A percentile compares a stretch with the other conserved stretches of the same genome.
Evolutionary conservation across 1,140 invertebrate species (phyloP).

Genomic region (Pseudomyrmex sp.): DNA sequence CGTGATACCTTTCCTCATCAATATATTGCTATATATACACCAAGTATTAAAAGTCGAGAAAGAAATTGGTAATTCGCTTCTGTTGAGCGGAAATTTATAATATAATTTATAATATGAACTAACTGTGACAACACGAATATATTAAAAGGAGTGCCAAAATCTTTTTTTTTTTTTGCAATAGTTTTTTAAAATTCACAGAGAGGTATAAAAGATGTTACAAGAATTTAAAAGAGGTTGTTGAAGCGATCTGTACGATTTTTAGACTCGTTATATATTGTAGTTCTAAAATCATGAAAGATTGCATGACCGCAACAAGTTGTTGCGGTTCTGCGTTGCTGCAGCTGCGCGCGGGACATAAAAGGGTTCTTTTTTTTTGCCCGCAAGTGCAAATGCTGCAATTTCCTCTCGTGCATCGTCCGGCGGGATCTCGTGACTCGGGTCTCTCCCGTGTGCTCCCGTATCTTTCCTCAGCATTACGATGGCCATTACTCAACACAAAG

Average conservation of each 20-base stretch:
- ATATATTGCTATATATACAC: not conserved
- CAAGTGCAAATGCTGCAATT: constrained; percentile 5
- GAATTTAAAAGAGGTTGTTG: too few species aligned
- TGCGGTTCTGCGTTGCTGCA: not conserved
- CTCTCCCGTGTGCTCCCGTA: too few species aligned
- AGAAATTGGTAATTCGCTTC: not conserved
- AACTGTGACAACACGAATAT: too few species aligned
- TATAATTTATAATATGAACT: not conserved
- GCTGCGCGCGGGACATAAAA: not conserved
- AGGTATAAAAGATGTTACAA: too few species aligned
- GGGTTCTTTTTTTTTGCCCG: constrained; percentile 2
- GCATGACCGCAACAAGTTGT: not conserved
- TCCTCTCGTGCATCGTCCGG: not conserved
- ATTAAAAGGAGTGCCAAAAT: too few species aligned
- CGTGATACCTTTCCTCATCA: not conserved
- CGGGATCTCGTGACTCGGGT: not conserved
- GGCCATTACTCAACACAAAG: constrained; percentile 38
- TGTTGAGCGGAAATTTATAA: not conserved
- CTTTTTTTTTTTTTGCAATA: too few species aligned
- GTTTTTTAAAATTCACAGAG: too few species aligned
- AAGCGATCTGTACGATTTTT: too few species aligned
- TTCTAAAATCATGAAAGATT: not conserved
- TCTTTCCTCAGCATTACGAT: not conserved
- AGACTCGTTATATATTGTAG: not conserved
- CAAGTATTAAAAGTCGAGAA: not conserved